Evolutionary conservation across 2,113 vertebrate species (phyloP).

Genomic region (Lepidothrix coronata): DNA sequence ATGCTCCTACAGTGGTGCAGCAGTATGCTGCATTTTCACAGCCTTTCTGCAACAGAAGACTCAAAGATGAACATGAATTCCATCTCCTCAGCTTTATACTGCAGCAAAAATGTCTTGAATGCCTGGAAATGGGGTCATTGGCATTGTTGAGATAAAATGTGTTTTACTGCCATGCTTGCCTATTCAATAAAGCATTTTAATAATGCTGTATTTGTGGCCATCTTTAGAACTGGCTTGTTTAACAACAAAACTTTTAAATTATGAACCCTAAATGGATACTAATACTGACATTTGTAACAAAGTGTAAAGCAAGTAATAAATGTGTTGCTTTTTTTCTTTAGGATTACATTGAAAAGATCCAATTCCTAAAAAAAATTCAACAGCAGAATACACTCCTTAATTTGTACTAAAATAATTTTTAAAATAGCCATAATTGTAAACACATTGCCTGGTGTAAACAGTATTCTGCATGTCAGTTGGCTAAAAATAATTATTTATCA

Average conservation of each 20-base stretch:
- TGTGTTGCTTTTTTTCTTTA: neutral
- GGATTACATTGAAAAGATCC: neutral
- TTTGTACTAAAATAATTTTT: neutral
- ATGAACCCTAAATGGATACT: neutral
- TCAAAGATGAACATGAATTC: neutral
- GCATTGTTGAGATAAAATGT: neutral
- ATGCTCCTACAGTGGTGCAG: neutral
- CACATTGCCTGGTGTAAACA: conserved; percentile 12
- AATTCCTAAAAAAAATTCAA: neutral
- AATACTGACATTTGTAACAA: conserved; percentile 65
- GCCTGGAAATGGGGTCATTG: neutral
- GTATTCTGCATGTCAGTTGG: neutral
- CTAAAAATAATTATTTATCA: neutral
- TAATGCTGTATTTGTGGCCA: neutral
- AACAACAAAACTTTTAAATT: neutral
- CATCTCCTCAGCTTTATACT: neutral
- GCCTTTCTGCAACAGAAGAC: neutral
- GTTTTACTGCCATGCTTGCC: neutral
- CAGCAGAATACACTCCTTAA: neutral
- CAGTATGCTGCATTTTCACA: neutral
- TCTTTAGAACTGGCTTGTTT: neutral
- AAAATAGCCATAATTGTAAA: conserved; percentile 6
- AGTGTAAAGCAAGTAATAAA: neutral
- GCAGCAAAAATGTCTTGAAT: neutral
- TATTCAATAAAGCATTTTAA: neutral